phyloP scores from a whole-genome alignment of 92 coral and sea anemone species.

The Porites lobata region DNA sequence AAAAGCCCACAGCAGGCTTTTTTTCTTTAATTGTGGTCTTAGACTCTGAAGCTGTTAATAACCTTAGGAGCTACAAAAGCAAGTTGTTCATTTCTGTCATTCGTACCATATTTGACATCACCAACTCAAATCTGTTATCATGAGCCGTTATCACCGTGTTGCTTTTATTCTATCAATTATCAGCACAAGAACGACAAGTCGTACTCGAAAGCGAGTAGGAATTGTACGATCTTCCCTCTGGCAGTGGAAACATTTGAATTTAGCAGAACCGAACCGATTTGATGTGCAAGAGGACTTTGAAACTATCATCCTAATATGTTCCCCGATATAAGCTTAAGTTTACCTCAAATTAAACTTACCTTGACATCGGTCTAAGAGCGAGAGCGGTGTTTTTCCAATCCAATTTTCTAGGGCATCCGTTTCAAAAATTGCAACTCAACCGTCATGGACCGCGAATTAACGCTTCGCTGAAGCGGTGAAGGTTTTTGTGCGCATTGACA shows the following conservation, averaged over 20 bases:
- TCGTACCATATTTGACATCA: not conserved
- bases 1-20: not conserved
- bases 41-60: too few species aligned
- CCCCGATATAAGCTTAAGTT: not conserved
- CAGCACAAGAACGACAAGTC: not conserved
- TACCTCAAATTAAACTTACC: conserved; percentile 7
- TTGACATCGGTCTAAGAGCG: not conserved
- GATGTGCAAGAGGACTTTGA: too few species aligned
- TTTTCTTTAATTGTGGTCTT: not conserved
- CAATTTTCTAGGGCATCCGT: not conserved
- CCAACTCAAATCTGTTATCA: not conserved
- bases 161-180: not conserved
- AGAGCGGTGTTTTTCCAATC: not conserved
- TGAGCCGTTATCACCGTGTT: not conserved
- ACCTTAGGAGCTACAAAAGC: not conserved
- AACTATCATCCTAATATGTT: too few species aligned
- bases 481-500: not conserved
- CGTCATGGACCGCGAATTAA: not conserved
- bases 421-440: not conserved
- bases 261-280: not conserved
- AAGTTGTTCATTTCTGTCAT: not conserved
- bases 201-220: not conserved
- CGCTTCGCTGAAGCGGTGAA: not conserved
- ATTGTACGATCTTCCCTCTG: not conserved
- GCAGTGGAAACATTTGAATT: not conserved